Percentiles rank a stretch among this genome's conserved stretches.
These are phyloP conservation scores for Murina feae DNA, from an alignment of 2,113 vertebrate species.

Conservation along the genomic window DNA sequence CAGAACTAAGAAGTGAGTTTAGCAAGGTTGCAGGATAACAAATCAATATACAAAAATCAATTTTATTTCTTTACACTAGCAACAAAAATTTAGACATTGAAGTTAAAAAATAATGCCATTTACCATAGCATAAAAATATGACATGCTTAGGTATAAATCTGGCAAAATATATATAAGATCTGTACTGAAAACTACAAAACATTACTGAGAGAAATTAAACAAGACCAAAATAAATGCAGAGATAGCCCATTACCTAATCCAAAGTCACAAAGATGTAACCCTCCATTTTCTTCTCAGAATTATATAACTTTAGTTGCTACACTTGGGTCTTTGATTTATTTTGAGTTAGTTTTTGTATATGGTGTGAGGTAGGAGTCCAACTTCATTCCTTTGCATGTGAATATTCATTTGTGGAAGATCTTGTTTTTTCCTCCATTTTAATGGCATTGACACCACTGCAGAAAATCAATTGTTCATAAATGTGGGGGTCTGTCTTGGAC, in stretches of 20 bases:
- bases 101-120: not conserved
- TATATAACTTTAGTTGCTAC: not conserved
- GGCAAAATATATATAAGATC: not conserved
- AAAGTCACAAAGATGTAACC: not conserved
- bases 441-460: not conserved
- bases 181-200: not conserved
- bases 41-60: not conserved
- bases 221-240: not conserved
- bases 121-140: not conserved
- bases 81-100: not conserved
- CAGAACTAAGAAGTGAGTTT: not conserved
- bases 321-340: not conserved
- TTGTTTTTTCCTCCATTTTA: not conserved
- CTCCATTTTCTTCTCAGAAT: not conserved
- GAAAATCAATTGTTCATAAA: not conserved
- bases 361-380: not conserved
- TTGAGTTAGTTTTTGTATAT: not conserved
- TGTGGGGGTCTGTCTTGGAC: not conserved
- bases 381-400: not conserved
- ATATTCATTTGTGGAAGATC: not conserved
- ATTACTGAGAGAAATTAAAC: not conserved
- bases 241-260: not conserved
- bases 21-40: not conserved
- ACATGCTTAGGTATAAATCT: not conserved
- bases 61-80: not conserved